Evolutionary conservation across 2,888 invertebrate genomes (phyloP).

Genomic region (Creontiades dilutus): DNA sequence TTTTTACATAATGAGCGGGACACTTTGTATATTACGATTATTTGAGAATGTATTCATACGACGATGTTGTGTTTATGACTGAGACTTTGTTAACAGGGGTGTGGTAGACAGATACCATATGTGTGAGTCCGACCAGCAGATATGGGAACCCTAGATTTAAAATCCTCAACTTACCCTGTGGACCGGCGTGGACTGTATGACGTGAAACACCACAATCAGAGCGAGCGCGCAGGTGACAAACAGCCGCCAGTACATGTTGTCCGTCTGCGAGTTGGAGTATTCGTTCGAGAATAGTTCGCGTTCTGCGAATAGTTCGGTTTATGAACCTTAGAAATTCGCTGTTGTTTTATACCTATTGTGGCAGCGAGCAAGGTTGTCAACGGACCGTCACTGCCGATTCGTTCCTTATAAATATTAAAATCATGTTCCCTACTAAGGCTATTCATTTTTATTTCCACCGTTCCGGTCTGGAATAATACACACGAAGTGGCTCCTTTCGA

Average conservation of each 20-base stretch:
- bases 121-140: too few relatives aligned
- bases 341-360: constrained; percentile 3
- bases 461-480: constrained; percentile 14
- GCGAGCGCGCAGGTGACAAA: background rate
- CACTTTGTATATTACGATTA: too few relatives aligned
- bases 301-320: constrained; percentile 1
- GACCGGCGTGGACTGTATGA: background rate
- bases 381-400: background rate
- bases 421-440: constrained; percentile 14
- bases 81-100: too few relatives aligned
- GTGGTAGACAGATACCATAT: too few relatives aligned
- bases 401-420: constrained; percentile 36
- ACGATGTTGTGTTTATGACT: too few relatives aligned
- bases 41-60: too few relatives aligned
- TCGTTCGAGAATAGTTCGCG: constrained; percentile 20
- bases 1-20: too few relatives aligned
- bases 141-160: too few relatives aligned
- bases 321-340: constrained; percentile 19
- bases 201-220: background rate
- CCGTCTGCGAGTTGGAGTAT: background rate
- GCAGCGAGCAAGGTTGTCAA: constrained; percentile 18
- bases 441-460: constrained; percentile 3
- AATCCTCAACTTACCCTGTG: background rate
- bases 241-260: background rate
- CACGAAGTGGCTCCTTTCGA: background rate